Evolutionary conservation across 2,888 invertebrate genomes (phyloP).

Genomic region (Chymomyza procnemis): DNA sequence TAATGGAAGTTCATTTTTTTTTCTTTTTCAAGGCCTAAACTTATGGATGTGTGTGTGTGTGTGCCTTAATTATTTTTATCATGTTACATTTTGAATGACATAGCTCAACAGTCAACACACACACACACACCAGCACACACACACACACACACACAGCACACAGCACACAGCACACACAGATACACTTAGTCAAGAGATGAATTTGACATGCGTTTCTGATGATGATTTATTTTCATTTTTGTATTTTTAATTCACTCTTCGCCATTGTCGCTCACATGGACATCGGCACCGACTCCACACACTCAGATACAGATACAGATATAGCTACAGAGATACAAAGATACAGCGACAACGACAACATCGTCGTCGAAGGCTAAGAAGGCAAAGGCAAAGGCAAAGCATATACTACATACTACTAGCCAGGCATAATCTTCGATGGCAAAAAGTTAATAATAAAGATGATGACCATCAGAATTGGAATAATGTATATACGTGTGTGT

Average conservation of each 20-base stretch:
- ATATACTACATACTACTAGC: slow-evolving; percentile 2
- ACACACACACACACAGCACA: slow-evolving; percentile 1
- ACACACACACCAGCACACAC: background rate
- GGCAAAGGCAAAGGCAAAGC: background rate
- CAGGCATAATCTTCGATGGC: slow-evolving; percentile 62
- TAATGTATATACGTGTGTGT: slow-evolving; percentile 52
- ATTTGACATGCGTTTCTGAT: slow-evolving; percentile 69
- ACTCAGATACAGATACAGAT: slow-evolving; percentile 4
- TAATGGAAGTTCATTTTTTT: background rate
- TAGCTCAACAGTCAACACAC: slow-evolving; percentile 31
- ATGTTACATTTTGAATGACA: slow-evolving; percentile 55
- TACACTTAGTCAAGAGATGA: slow-evolving; percentile 32
- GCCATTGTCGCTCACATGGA: slow-evolving; percentile 60
- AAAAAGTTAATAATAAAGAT: slow-evolving; percentile 67
- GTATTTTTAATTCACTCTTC: slow-evolving; percentile 67
- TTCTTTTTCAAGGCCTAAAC: background rate
- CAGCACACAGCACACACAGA: slow-evolving; percentile 1
- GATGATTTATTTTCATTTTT: slow-evolving; percentile 67
- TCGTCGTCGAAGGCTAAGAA: background rate
- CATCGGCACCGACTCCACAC: slow-evolving; percentile 7
- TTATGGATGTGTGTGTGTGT: background rate
- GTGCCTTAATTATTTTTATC: slow-evolving; percentile 50
- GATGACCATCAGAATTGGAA: slow-evolving; percentile 68
- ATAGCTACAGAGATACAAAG: slow-evolving; percentile 15
- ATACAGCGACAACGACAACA: background rate